phyloP scores from a whole-genome alignment of 37 sponge, comb jelly and placozoan species.

The Corticium candelabrum region DNA sequence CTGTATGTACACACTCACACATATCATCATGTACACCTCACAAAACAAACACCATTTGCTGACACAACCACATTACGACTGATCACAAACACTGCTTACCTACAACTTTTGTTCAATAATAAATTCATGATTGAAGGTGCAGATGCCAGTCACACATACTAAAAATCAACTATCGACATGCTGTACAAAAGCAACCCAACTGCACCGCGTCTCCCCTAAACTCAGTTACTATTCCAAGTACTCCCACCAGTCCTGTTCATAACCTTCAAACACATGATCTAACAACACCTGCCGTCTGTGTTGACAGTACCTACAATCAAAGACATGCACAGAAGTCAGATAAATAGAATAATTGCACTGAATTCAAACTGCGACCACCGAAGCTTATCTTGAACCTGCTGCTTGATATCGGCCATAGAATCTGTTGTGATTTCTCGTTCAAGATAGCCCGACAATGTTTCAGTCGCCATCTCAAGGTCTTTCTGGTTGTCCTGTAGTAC shows the following conservation, averaged over 20 bases:
- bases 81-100: too few species aligned
- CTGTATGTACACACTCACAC: too few species aligned
- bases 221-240: slow-evolving; percentile 25
- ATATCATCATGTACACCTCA: too few species aligned
- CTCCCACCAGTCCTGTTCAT: slow-evolving; percentile 85
- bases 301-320: slow-evolving; percentile 64
- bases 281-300: slow-evolving; percentile 49
- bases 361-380: slow-evolving; percentile 32
- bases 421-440: slow-evolving; percentile 59
- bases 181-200: too few species aligned
- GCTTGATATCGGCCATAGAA: slow-evolving; percentile 44
- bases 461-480: slow-evolving; percentile 89
- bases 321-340: neutral
- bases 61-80: too few species aligned
- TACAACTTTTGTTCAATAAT: too few species aligned
- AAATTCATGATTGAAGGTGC: too few species aligned
- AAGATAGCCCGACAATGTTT: slow-evolving; percentile 71
- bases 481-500: slow-evolving; percentile 65
- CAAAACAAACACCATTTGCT: too few species aligned
- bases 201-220: too few species aligned
- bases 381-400: slow-evolving; percentile 67
- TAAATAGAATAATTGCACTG: neutral
- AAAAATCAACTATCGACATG: too few species aligned
- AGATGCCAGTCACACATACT: too few species aligned
- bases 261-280: slow-evolving; percentile 84